These are phyloP conservation scores for Galendromus occidentalis DNA, from an alignment of 1,140 invertebrate species.

Conservation along the genomic window DNA sequence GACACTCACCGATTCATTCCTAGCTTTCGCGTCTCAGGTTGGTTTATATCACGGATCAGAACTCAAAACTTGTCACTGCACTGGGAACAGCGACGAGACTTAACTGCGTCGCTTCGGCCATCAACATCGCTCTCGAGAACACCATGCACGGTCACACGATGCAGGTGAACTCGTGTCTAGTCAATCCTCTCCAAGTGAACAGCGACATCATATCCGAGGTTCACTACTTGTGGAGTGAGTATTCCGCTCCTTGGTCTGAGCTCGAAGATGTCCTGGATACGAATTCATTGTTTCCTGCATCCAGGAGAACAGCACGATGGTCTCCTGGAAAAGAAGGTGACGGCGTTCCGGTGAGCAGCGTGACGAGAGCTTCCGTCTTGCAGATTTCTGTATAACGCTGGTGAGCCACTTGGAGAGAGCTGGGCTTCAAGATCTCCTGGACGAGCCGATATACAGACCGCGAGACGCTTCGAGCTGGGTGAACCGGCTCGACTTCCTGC, in stretches of 20 bases:
- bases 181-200: not conserved
- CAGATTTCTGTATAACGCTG: not conserved
- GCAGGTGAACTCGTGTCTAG: no score
- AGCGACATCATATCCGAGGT: not conserved
- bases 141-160: not conserved
- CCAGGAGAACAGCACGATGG: no score
- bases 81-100: not conserved
- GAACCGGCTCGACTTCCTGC: not conserved
- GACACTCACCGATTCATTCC: no score
- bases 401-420: not conserved
- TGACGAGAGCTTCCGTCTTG: not conserved
- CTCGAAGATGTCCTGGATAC: no score
- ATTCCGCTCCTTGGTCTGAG: no score
- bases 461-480: not conserved
- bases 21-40: not conserved
- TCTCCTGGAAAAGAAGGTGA: no score
- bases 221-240: slow-evolving; percentile 1
- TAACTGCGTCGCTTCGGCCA: not conserved
- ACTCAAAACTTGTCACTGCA: slow-evolving; percentile 2
- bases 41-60: not conserved
- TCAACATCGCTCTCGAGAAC: not conserved
- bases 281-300: no score
- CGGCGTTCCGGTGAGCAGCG: no score
- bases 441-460: not conserved
- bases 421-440: not conserved